Evolutionary conservation across 1,140 invertebrate genomes (phyloP), one percentile per base, ranked within the genome.

Genomic region (Pissodes strobi): DNA sequence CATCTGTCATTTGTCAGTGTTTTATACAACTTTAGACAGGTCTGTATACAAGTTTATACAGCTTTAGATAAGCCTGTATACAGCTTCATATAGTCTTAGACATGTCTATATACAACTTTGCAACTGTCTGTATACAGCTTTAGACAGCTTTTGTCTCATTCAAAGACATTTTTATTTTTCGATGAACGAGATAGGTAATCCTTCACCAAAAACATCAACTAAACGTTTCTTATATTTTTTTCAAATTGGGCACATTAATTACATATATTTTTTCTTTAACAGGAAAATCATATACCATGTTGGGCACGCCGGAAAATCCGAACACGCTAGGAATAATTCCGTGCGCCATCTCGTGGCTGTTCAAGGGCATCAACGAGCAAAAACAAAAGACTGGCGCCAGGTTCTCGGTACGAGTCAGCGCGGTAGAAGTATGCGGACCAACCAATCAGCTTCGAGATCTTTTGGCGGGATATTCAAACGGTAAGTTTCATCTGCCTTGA

Each of bases 221-320:
- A 6, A 30, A 30, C 27, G 6, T 41, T 9, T 5, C 38, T 5
- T n/a, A 41, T 17, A n/a, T 41, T 41, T 41, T 6, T 41, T n/a
- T 41, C 13, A 4, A 9, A 8, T 17, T 17, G 6, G n/a, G n/a
- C n/a, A n/a, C n/a, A 27, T 27, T 27, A 3, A 27, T 27, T 27
- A 9, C 9, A 27, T 5, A 27, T 27, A 27, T 10, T 21, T 19
- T 38, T 58, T 51, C 63, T 66, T 58, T 59, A 72, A 23, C 81
- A 96, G 94, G 93, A 72, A 95, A 95, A 83, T 90, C 90, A 19
- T 90, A 93, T 73, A 97, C 94, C 37, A 95, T 97, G 92, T 80
- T 97, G 72, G 95, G 95, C 48, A 87, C 85, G 48, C 85, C 91
- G 51, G 87, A 90, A 22, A 86, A 87, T 5, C 79, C 87, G 1